phyloP scores from a whole-genome alignment of 1,140 invertebrate genomes.

The Vanessa atalanta region DNA sequence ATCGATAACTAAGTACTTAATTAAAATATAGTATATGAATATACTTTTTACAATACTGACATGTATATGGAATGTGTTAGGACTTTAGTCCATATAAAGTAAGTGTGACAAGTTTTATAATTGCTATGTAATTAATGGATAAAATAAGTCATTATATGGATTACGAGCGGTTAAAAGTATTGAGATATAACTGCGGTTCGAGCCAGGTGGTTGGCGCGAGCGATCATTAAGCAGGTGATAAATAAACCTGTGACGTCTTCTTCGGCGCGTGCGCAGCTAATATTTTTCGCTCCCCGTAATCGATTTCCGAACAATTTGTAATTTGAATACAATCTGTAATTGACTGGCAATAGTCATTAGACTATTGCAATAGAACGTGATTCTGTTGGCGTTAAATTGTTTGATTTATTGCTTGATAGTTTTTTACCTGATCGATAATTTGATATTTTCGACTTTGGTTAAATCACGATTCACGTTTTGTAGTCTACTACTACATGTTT shows the following conservation, averaged over 20 bases:
- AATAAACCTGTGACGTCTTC: slow-evolving; percentile 52
- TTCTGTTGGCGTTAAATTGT: slow-evolving; percentile 10
- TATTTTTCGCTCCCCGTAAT: slow-evolving; percentile 30
- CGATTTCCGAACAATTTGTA: slow-evolving; percentile 17
- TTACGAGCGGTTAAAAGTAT: slow-evolving; percentile 7
- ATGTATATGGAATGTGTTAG: too few species aligned
- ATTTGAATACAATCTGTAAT: slow-evolving; percentile 20
- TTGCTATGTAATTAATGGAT: neutral
- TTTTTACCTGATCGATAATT: slow-evolving; percentile 3
- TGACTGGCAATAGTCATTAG: neutral
- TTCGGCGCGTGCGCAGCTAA: slow-evolving; percentile 64
- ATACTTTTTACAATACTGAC: too few species aligned
- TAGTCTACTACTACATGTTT: slow-evolving; percentile 5
- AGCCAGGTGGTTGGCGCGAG: slow-evolving; percentile 37
- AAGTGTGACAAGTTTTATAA: too few species aligned
- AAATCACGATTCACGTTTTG: neutral
- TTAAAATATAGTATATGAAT: too few species aligned
- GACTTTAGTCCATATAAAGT: too few species aligned
- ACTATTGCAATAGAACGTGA: slow-evolving; percentile 1
- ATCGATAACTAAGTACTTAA: too few species aligned
- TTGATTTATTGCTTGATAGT: slow-evolving; percentile 8
- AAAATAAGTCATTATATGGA: slow-evolving; percentile 11
- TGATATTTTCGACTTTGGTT: neutral
- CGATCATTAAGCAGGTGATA: slow-evolving; percentile 56
- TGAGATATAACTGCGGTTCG: slow-evolving; percentile 12